These are phyloP conservation scores for Octodonta nipae DNA, from an alignment of 2,888 invertebrate species.

Conservation along the genomic window DNA sequence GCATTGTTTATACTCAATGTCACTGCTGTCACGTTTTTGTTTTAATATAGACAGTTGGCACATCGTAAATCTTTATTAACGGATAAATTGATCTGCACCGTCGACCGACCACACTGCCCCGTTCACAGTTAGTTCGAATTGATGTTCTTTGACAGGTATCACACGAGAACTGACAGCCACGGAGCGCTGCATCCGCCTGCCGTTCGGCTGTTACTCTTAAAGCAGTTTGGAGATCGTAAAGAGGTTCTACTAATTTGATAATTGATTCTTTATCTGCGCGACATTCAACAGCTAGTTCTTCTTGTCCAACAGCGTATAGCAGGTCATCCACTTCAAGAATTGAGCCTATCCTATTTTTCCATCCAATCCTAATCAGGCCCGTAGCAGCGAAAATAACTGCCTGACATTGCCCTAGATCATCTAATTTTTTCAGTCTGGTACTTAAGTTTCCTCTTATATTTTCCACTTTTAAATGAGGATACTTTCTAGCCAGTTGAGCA, in stretches of 20 bases:
- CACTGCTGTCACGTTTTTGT: constrained; percentile 16
- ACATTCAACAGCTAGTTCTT: constrained; percentile 91
- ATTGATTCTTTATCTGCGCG: constrained; percentile 55
- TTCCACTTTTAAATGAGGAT: constrained; percentile 65
- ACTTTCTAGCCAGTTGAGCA: constrained; percentile 69
- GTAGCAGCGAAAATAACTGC: constrained; percentile 83
- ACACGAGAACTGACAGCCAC: constrained; percentile 68
- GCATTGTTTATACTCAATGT: constrained; percentile 26
- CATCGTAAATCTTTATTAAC: constrained; percentile 22
- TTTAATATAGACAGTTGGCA: constrained; percentile 27
- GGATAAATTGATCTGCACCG: constrained; percentile 53
- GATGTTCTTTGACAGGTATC: constrained; percentile 21
- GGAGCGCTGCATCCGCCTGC: constrained; percentile 87
- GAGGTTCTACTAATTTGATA: constrained; percentile 53
- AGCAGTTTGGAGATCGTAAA: constrained; percentile 68
- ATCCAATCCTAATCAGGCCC: constrained; percentile 79
- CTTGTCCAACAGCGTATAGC: constrained; percentile 90
- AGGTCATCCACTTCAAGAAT: constrained; percentile 60
- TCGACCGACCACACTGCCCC: constrained; percentile 87
- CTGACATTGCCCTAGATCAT: constrained; percentile 48
- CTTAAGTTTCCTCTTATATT: constrained; percentile 89
- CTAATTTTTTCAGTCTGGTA: constrained; percentile 78
- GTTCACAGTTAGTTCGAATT: constrained; percentile 42
- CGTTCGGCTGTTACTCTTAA: constrained; percentile 75
- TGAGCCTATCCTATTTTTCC: constrained; percentile 68